Evolutionary conservation across 2,797 vertebrate genomes (phyloP).

Genomic region (Chelon labrosus): DNA sequence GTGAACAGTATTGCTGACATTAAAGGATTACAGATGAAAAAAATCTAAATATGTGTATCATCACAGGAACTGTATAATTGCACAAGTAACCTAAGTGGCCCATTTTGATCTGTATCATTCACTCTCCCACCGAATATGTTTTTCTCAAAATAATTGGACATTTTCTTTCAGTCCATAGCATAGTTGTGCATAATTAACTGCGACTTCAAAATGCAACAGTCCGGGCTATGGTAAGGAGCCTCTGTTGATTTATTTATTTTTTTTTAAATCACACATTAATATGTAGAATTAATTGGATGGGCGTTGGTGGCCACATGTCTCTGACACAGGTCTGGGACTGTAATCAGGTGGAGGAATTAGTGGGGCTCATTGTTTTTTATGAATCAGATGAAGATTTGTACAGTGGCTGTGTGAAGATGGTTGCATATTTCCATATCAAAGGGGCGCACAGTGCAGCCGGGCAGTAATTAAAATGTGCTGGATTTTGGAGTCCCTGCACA

Average conservation of each 20-base stretch:
- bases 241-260: constrained; percentile 62
- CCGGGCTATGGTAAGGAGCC: constrained; percentile 67
- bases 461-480: constrained; percentile 99
- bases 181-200: constrained; percentile 83
- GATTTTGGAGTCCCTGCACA: constrained; percentile 87
- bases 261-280: constrained; percentile 75
- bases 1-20: constrained; percentile 73
- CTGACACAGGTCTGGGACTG: constrained; percentile 81
- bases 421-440: constrained; percentile 99
- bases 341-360: constrained; percentile 96
- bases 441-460: constrained; percentile 91
- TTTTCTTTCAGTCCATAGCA: constrained; percentile 80
- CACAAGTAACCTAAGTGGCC: constrained; percentile 79
- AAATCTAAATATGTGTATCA: constrained; percentile 74
- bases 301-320: constrained; percentile 65
- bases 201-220: constrained; percentile 82
- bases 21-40: constrained; percentile 74
- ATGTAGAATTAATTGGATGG: constrained; percentile 82
- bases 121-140: constrained; percentile 76
- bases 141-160: constrained; percentile 84
- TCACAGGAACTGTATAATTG: constrained; percentile 78
- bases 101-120: constrained; percentile 84
- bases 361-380: constrained; percentile 95
- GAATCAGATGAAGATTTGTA: constrained; percentile 97
- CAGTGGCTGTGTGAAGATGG: constrained; percentile 91